Percentiles rank a stretch among this genome's conserved stretches.
Evolutionary conservation across 2,888 invertebrate genomes (phyloP).

Genomic region (Dasypolia templi): DNA sequence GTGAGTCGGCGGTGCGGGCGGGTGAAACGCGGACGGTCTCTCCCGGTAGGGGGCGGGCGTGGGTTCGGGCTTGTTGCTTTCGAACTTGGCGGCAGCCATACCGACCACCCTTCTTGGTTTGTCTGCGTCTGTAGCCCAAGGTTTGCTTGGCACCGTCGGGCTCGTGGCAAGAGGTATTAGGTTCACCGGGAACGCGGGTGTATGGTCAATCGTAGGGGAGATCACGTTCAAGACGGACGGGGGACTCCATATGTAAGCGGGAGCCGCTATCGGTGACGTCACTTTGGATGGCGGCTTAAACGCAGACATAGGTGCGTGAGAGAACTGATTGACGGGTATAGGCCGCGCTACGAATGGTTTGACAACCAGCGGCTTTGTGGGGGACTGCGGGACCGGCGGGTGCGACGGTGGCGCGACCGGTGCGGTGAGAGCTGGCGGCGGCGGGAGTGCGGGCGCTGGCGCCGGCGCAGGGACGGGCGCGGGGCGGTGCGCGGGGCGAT

Average conservation of each 20-base stretch:
- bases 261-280: constrained; percentile 80
- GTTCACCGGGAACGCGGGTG: constrained; percentile 69
- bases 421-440: constrained; percentile 27
- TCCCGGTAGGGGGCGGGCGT: constrained; percentile 62
- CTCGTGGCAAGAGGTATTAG: constrained; percentile 71
- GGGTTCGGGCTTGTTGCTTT: constrained; percentile 75
- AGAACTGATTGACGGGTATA: constrained; percentile 93
- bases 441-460: constrained; percentile 32
- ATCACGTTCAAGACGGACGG: constrained; percentile 78
- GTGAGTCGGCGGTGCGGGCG: constrained; percentile 75
- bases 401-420: constrained; percentile 60
- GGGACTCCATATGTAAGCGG: constrained; percentile 85
- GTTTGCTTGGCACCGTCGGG: constrained; percentile 72
- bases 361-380: constrained; percentile 77
- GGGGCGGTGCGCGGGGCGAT: constrained; percentile 38
- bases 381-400: constrained; percentile 75
- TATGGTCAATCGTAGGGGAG: constrained; percentile 77
- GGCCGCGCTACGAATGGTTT: constrained; percentile 90
- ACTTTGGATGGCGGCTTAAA: constrained; percentile 92
- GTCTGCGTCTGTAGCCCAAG: constrained; percentile 86
- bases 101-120: constrained; percentile 87
- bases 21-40: constrained; percentile 70
- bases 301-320: constrained; percentile 94
- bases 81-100: constrained; percentile 90
- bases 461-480: constrained; percentile 32